Evolutionary conservation across 2,797 vertebrate genomes (phyloP).

Genomic region (Spinus pinus): DNA sequence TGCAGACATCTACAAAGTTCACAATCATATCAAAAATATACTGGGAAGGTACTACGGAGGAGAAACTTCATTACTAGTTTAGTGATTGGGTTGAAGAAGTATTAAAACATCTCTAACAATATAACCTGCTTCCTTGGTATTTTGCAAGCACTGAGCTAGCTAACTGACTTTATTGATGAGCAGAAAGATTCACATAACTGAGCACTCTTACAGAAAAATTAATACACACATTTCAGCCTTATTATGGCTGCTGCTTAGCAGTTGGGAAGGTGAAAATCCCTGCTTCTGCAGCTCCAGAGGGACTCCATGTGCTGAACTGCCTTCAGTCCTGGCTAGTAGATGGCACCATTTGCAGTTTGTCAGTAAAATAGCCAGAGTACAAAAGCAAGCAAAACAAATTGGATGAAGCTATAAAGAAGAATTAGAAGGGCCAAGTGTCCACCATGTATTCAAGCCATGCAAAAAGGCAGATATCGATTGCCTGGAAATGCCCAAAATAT

Average conservation of each 20-base stretch:
- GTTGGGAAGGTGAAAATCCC: background rate
- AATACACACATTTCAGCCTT: background rate
- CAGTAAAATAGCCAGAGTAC: background rate
- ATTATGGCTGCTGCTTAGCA: background rate
- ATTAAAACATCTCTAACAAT: background rate
- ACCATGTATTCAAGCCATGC: background rate
- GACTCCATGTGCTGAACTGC: background rate
- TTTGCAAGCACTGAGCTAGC: background rate
- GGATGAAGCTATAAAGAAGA: background rate
- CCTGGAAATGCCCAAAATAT: background rate
- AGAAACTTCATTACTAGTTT: constrained; percentile 10
- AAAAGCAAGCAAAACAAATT: background rate
- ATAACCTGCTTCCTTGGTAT: background rate
- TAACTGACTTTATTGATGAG: background rate
- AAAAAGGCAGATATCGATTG: background rate
- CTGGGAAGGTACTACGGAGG: background rate
- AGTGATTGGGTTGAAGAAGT: background rate
- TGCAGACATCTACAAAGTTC: background rate
- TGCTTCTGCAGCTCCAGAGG: background rate
- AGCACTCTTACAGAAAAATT: background rate
- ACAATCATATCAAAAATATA: background rate
- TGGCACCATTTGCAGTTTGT: background rate
- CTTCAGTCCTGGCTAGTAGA: background rate
- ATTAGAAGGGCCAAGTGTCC: background rate
- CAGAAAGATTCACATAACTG: background rate